phyloP scores from a whole-genome alignment of 2,113 vertebrate genomes.

The Corythoichthys haematopterus region DNA sequence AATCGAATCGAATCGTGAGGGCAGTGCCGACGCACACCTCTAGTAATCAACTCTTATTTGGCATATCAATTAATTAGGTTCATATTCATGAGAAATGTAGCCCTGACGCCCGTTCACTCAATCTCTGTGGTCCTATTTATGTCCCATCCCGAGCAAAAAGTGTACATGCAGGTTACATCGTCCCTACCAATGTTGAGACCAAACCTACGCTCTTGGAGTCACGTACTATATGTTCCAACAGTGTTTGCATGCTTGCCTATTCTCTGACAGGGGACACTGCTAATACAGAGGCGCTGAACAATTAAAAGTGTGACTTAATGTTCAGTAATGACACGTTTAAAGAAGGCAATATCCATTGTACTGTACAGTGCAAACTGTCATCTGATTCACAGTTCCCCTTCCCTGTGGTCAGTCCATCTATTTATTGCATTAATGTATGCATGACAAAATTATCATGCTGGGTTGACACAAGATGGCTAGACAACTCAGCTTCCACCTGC shows the following conservation, averaged over 20 bases:
- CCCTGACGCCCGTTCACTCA: too few relatives aligned
- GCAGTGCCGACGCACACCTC: too few relatives aligned
- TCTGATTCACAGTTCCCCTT: conserved; percentile 56
- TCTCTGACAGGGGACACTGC: conserved; percentile 36
- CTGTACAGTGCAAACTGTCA: conserved; percentile 22
- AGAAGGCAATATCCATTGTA: conserved; percentile 25
- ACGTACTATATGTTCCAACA: conserved; percentile 30
- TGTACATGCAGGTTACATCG: too few relatives aligned
- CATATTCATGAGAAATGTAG: too few relatives aligned
- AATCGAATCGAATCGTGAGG: too few relatives aligned
- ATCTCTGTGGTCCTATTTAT: too few relatives aligned
- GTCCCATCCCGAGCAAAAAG: too few relatives aligned
- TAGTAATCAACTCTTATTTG: too few relatives aligned
- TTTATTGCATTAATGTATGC: conserved; percentile 33
- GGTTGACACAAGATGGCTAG: conserved; percentile 18
- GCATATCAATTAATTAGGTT: too few relatives aligned
- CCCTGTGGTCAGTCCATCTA: conserved; percentile 60
- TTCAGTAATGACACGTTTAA: conserved; percentile 47
- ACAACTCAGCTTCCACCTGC: conserved; percentile 23
- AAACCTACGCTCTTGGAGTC: too few relatives aligned
- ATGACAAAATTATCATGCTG: conserved; percentile 38
- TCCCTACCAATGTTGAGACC: too few relatives aligned
- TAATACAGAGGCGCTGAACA: conserved; percentile 47
- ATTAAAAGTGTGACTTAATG: conserved; percentile 36
- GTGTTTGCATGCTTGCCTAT: conserved; percentile 42